Percentiles rank a stretch among this genome's conserved stretches.
Evolutionary conservation across 2,113 vertebrate species (phyloP).

Genomic region (Cheirogaleus medius): DNA sequence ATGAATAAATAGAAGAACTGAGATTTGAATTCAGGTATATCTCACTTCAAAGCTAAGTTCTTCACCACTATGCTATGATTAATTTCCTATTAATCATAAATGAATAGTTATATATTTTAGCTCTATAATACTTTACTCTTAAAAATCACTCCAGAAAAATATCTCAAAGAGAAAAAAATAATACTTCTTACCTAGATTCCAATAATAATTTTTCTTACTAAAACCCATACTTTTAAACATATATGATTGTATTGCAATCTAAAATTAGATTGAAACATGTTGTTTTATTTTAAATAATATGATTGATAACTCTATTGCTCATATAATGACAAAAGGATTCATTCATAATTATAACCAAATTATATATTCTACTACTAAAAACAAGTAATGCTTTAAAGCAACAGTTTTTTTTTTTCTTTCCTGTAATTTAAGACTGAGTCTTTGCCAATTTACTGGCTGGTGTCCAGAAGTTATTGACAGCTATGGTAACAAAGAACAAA

Average conservation of each 20-base stretch:
- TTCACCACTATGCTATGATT: neutral
- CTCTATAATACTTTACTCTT: neutral
- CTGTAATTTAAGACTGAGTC: neutral
- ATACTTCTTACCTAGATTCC: neutral
- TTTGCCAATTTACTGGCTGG: neutral
- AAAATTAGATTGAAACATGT: neutral
- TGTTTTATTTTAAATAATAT: constrained; percentile 14
- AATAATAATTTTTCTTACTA: neutral
- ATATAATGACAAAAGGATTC: constrained; percentile 23
- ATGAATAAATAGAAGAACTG: neutral
- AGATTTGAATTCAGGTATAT: neutral
- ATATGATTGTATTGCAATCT: neutral
- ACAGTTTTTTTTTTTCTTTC: neutral
- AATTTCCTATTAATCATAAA: constrained; percentile 1
- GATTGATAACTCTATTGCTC: neutral
- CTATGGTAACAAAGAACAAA: constrained; percentile 26
- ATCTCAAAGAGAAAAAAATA: neutral
- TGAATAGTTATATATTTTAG: neutral
- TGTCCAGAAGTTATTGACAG: constrained; percentile 20
- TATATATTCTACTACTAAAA: neutral
- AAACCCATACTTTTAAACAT: neutral
- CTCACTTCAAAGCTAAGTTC: neutral
- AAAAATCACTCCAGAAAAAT: neutral
- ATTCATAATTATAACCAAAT: constrained; percentile 5
- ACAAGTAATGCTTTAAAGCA: neutral